Conservation (phyloP, 2,888 invertebrate species). For the Drosophila pseudotakahashii region DNA sequence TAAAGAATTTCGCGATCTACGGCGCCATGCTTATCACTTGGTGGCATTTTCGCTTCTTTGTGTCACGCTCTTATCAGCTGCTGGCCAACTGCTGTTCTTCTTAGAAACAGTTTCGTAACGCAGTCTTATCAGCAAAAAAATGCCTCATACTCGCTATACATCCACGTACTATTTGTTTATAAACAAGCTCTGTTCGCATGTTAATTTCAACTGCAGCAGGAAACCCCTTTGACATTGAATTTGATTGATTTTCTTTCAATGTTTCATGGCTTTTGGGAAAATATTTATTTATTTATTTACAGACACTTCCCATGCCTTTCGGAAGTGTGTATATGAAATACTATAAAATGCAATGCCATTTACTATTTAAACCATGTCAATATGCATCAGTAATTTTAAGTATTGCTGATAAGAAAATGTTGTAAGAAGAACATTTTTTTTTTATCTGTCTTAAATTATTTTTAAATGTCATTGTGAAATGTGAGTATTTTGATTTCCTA, state of each 20-base stretch:
- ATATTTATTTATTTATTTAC: too few relatives aligned
- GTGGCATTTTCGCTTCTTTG: conserved; percentile 12
- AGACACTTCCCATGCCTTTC: too few relatives aligned
- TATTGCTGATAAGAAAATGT: neutral
- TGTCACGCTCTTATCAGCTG: conserved; percentile 28
- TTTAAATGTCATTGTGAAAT: neutral
- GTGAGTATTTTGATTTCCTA: too few relatives aligned
- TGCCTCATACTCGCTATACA: neutral
- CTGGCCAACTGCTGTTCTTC: conserved; percentile 18
- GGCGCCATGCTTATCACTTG: conserved; percentile 20
- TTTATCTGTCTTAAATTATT: neutral
- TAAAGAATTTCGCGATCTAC: neutral
- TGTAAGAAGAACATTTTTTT: neutral
- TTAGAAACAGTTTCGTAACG: conserved; percentile 34
- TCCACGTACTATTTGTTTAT: conserved; percentile 26
- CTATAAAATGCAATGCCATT: neutral
- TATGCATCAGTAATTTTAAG: too few relatives aligned
- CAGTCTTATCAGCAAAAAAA: conserved; percentile 28
- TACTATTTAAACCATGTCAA: neutral
- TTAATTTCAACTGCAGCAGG: conserved; percentile 13
- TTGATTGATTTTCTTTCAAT: conserved; percentile 7
- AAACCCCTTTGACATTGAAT: conserved; percentile 42
- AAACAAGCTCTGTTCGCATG: conserved; percentile 31
- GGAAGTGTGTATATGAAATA: neutral
- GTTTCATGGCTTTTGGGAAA: neutral